These are phyloP conservation scores for Corythornis madagascariensis DNA, from an alignment of 2,113 vertebrate genomes.

Conservation along the genomic window DNA sequence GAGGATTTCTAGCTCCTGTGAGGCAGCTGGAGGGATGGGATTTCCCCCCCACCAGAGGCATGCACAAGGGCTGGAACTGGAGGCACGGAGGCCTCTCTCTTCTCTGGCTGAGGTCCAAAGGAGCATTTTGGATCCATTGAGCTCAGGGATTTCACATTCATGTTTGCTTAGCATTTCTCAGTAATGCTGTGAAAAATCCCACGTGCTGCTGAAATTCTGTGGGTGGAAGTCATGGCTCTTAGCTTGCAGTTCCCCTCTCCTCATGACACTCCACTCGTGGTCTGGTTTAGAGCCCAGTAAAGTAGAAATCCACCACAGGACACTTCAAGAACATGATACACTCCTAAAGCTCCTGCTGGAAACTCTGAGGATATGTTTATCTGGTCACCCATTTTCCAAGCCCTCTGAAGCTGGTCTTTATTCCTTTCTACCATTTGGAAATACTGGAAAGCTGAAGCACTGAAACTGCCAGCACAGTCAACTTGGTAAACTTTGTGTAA, in stretches of 20 bases:
- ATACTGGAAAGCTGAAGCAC: neutral
- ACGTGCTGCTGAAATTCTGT: neutral
- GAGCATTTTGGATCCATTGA: neutral
- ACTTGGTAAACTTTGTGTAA: conserved; percentile 1
- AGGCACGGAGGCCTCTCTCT: neutral
- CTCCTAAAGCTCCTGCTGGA: neutral
- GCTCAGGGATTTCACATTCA: neutral
- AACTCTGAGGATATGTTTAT: neutral
- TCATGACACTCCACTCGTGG: neutral
- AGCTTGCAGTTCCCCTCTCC: neutral
- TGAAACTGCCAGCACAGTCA: neutral
- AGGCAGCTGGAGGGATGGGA: neutral
- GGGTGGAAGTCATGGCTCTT: neutral
- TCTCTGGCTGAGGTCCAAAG: neutral
- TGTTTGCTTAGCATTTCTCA: neutral
- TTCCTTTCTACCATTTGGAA: neutral
- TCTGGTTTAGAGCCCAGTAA: neutral
- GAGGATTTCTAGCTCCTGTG: neutral
- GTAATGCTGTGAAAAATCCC: neutral
- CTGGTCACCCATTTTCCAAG: neutral
- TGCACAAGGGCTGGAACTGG: neutral
- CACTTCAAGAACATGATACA: fast-evolving
- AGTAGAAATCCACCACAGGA: neutral
- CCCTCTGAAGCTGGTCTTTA: neutral
- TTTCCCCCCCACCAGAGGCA: neutral